Base-by-base conservation (phyloP, 2,888 invertebrate genomes). In the Dinocampus coccinellae region DNA sequence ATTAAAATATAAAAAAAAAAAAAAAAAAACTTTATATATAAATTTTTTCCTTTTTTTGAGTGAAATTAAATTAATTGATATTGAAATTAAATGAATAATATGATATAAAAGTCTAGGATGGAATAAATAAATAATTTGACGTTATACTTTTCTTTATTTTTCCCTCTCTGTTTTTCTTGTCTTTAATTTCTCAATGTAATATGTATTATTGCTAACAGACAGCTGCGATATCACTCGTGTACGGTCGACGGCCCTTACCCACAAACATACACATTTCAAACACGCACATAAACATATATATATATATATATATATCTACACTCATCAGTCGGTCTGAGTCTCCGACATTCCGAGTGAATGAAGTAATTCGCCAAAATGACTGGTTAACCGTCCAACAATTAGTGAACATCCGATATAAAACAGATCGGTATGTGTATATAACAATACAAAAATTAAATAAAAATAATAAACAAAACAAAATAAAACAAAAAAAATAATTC, bases 191-290 rank as follows among this genome's bases (percentile, higher is more conserved):
- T 20, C 7, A n/a, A 39, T 47, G 20, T 20, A 47, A 47, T 47
- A 47, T 20, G 68, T 68, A 61, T 61, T 61, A 68, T 68, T 68
- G 57, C 71, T 47, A 6, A 0, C 47, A 47, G 71, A 60, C 76
- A 75, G 74, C 73, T 76, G 76, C 71, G 29, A 58, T 58, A 58
- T 64, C 57, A 67, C 53, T 60, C 60, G 67, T 71, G 68, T 58
- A 66, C 73, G 69, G 68, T 72, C 73, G 70, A 73, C 70, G 73
- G 75, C 73, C 75, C 73, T 74, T 76, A 70, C 72, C 47, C 47
- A 47, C 47, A 47, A 4, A 29, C 47, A 47, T 16, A 6, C 47
- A 47, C n/a, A n/a, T n/a, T n/a, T n/a, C n/a, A n/a, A n/a, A n/a
- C n/a, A n/a, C n/a, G n/a, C n/a, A n/a, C n/a, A n/a, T n/a, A n/a